These are phyloP conservation scores for Ceratina australensis DNA, from an alignment of 1,140 invertebrate genomes.

Conservation along the genomic window DNA sequence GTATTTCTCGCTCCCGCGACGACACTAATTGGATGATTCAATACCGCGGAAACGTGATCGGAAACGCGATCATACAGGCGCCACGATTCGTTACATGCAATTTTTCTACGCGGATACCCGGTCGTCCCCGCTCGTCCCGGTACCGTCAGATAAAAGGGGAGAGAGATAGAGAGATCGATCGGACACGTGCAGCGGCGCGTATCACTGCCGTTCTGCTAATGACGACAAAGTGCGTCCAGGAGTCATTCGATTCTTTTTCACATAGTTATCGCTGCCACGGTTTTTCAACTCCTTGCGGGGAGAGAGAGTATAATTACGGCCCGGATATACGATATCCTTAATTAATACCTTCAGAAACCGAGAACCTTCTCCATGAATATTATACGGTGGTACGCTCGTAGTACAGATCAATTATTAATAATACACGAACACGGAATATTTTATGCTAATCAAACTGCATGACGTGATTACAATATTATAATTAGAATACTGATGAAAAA, in stretches of 20 bases:
- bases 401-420: no score
- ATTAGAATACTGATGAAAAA: neutral
- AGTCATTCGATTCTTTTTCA: slow-evolving; percentile 25
- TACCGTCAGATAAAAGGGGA: slow-evolving; percentile 50
- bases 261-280: neutral
- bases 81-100: slow-evolving; percentile 67
- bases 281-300: no score
- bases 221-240: slow-evolving; percentile 39
- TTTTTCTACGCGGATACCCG: slow-evolving; percentile 57
- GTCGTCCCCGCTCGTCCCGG: slow-evolving; percentile 15
- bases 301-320: neutral
- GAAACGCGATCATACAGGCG: slow-evolving; percentile 64
- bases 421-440: no score
- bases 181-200: slow-evolving; percentile 31
- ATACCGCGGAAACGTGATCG: slow-evolving; percentile 74
- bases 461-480: neutral
- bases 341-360: slow-evolving; percentile 16
- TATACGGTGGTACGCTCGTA: no score
- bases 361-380: neutral
- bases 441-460: no score
- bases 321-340: neutral
- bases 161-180: slow-evolving; percentile 52
- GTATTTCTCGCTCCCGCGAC: slow-evolving; percentile 61
- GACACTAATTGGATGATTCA: slow-evolving; percentile 71
- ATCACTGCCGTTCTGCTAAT: slow-evolving; percentile 49